Conservation (phyloP, 2,113 vertebrate species). For the Oriolus oriolus region DNA sequence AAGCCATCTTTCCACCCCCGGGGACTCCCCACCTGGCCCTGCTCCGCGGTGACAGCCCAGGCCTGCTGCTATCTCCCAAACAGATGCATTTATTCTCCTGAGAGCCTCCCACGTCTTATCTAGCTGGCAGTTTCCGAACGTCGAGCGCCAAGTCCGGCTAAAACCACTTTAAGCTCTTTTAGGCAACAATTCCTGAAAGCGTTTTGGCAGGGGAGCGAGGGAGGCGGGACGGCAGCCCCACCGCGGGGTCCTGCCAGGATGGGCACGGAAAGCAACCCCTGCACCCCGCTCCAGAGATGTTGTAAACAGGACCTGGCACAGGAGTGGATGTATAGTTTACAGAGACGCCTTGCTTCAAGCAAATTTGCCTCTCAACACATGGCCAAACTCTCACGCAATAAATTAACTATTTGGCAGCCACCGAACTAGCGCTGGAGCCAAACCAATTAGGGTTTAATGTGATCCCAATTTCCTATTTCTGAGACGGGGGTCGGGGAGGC, state of each 20-base stretch:
- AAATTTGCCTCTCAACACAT: constrained; percentile 63
- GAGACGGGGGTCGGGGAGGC: not conserved
- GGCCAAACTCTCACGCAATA: constrained; percentile 68
- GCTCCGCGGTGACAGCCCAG: not conserved
- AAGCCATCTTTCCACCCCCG: not conserved
- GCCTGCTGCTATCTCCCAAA: constrained; percentile 34
- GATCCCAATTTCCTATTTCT: constrained; percentile 70
- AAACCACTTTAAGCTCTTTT: not conserved
- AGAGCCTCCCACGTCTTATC: constrained; percentile 37
- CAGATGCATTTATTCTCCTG: constrained; percentile 18
- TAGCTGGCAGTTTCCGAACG: not conserved
- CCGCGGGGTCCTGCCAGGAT: not conserved
- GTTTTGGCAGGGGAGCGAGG: not conserved
- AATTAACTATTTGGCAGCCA: constrained; percentile 69
- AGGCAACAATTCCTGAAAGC: not conserved
- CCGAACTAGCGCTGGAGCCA: constrained; percentile 51
- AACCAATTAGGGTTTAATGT: constrained; percentile 70
- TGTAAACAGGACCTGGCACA: constrained; percentile 38
- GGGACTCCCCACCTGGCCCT: constrained; percentile 20
- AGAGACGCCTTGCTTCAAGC: constrained; percentile 61
- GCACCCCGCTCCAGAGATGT: not conserved
- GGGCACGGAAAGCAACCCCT: not conserved
- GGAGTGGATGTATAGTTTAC: constrained; percentile 10
- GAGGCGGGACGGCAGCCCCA: not conserved
- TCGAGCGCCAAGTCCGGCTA: not conserved